A percentile compares a stretch with the other conserved stretches of the same genome.
Evolutionary conservation across 2,797 vertebrate species (phyloP).

Genomic region (Esox masquinongy): DNA sequence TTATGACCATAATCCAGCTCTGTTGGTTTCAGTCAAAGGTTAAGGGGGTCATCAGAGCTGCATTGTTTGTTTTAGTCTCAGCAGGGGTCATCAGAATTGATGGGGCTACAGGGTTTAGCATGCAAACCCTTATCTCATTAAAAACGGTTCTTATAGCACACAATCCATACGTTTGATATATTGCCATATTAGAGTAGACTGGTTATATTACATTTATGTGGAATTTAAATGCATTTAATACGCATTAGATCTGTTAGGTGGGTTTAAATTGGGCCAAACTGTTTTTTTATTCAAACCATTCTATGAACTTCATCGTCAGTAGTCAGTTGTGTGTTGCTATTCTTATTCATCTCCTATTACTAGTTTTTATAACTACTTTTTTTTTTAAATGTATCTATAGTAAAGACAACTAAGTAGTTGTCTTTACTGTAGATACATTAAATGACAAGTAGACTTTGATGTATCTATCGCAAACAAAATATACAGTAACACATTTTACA

Average conservation of each 20-base stretch:
- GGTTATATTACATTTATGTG: not conserved
- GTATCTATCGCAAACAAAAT: not conserved
- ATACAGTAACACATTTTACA: not conserved
- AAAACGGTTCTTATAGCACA: not conserved
- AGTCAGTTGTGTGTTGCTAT: no score
- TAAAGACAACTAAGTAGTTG: not conserved
- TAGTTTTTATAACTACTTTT: no score
- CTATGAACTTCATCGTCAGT: no score
- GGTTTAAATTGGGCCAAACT: no score
- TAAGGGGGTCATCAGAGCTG: not conserved
- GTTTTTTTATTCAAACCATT: no score
- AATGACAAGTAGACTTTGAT: not conserved
- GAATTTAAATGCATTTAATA: no score
- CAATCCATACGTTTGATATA: not conserved
- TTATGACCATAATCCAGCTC: not conserved
- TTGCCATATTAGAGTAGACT: not conserved
- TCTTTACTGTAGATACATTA: not conserved
- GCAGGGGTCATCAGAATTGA: not conserved
- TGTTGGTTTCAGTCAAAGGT: not conserved
- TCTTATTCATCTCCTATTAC: no score
- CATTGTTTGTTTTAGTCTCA: constrained; percentile 1
- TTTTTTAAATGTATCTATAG: no score
- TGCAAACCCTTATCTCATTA: not conserved
- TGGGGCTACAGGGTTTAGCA: not conserved
- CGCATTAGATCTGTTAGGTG: no score